Conservation (phyloP, 1,140 invertebrate genomes). For the Camponotus vicinus region DNA sequence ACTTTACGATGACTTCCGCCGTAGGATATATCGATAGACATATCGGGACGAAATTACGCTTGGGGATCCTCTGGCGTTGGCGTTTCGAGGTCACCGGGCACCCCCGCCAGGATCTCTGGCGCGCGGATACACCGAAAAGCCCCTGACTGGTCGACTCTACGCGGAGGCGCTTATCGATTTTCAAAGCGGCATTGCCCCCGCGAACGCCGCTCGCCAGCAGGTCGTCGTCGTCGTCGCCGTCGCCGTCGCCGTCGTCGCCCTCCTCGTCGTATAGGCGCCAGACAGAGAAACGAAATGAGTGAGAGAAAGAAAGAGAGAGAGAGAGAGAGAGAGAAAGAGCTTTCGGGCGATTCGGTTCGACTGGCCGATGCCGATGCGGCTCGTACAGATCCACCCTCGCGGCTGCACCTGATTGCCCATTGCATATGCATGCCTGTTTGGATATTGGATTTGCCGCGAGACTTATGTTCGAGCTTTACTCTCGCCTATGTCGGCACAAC, state of each 20-base stretch:
- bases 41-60: conserved; percentile 54
- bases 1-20: conserved; percentile 39
- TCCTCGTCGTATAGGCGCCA: conserved; percentile 19
- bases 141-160: conserved; percentile 75
- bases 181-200: conserved; percentile 75
- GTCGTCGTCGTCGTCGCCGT: conserved; percentile 57
- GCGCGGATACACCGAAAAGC: conserved; percentile 75
- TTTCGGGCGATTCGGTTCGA: neutral
- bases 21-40: conserved; percentile 52
- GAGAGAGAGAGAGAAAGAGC: neutral
- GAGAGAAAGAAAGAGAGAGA: neutral
- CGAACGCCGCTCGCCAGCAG: conserved; percentile 67
- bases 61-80: conserved; percentile 61
- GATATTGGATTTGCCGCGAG: conserved; percentile 69
- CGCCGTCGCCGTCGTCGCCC: conserved; percentile 50
- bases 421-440: conserved; percentile 37
- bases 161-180: conserved; percentile 76
- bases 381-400: conserved; percentile 47
- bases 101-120: conserved; percentile 72
- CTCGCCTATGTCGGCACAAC: conserved; percentile 40
- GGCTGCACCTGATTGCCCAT: conserved; percentile 66
- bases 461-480: conserved; percentile 67
- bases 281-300: neutral
- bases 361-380: conserved; percentile 5
- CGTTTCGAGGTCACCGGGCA: conserved; percentile 67